These are phyloP conservation scores for Oscheius sp. DNA, from an alignment of 2,888 invertebrate genomes.

Conservation along the genomic window DNA sequence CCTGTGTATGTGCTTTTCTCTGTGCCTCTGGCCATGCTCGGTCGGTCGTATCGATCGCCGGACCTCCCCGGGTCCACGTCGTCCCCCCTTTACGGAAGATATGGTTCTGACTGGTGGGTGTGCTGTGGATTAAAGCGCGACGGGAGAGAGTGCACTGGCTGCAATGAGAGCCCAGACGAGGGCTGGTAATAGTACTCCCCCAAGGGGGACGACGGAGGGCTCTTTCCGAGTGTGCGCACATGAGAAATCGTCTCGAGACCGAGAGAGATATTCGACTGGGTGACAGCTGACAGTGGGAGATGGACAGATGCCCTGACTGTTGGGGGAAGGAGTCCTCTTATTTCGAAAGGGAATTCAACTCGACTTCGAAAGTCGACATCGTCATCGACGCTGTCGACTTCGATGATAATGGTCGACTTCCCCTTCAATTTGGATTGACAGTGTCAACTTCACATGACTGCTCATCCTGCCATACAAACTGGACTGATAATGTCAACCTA, in stretches of 20 bases:
- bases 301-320: no score
- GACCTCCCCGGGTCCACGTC: not conserved
- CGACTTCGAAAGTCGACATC: no score
- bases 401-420: no score
- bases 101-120: conserved; percentile 43
- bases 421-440: no score
- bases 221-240: conserved; percentile 25
- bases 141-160: conserved; percentile 15
- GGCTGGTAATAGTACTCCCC: conserved; percentile 58
- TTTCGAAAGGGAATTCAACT: no score
- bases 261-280: not conserved
- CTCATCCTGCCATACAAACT: no score
- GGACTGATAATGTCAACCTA: no score
- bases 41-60: conserved; percentile 29
- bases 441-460: no score
- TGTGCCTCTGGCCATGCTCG: conserved; percentile 8
- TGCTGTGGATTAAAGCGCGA: conserved; percentile 32
- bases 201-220: not conserved
- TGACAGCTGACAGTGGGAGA: conserved; percentile 27
- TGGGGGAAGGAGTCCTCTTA: no score
- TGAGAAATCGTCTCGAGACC: not conserved
- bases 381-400: no score
- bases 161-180: conserved; percentile 23
- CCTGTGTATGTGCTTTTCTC: not conserved
- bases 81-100: conserved; percentile 49